Evolutionary conservation across 2,888 invertebrate species (phyloP).

Genomic region (Steinernema carpocapsae): DNA sequence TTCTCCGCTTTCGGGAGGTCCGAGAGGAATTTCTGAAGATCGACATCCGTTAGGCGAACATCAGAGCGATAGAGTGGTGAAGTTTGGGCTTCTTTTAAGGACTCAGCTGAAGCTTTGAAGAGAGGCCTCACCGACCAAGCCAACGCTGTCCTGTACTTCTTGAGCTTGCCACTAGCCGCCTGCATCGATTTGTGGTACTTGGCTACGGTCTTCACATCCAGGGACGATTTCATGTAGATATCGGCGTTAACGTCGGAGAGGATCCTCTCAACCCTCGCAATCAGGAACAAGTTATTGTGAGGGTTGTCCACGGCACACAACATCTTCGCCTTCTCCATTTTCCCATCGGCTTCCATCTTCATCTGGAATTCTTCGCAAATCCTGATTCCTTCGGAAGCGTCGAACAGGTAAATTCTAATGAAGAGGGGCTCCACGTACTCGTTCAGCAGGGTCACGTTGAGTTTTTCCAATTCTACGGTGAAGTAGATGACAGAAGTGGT

Average conservation of each 20-base stretch:
- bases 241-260: slow-evolving; percentile 53
- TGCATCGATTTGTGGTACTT: slow-evolving; percentile 60
- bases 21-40: slow-evolving; percentile 58
- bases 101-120: slow-evolving; percentile 36
- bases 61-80: slow-evolving; percentile 63
- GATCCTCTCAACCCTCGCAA: slow-evolving; percentile 60
- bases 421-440: slow-evolving; percentile 87
- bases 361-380: slow-evolving; percentile 63
- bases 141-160: slow-evolving; percentile 59
- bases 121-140: slow-evolving; percentile 59
- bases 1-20: slow-evolving; percentile 54
- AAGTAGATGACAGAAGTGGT: slow-evolving; percentile 31
- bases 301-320: slow-evolving; percentile 50
- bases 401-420: slow-evolving; percentile 85
- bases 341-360: slow-evolving; percentile 37
- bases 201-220: slow-evolving; percentile 56
- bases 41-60: slow-evolving; percentile 55
- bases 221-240: slow-evolving; percentile 55
- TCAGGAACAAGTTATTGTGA: slow-evolving; percentile 52
- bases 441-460: slow-evolving; percentile 38
- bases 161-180: slow-evolving; percentile 52
- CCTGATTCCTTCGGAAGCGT: slow-evolving; percentile 73
- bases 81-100: slow-evolving; percentile 38
- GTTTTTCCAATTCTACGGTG: slow-evolving; percentile 36
- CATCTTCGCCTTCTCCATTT: slow-evolving; percentile 39